phyloP scores from a whole-genome alignment of 2,113 vertebrate species.

The Oxyura jamaicensis region DNA sequence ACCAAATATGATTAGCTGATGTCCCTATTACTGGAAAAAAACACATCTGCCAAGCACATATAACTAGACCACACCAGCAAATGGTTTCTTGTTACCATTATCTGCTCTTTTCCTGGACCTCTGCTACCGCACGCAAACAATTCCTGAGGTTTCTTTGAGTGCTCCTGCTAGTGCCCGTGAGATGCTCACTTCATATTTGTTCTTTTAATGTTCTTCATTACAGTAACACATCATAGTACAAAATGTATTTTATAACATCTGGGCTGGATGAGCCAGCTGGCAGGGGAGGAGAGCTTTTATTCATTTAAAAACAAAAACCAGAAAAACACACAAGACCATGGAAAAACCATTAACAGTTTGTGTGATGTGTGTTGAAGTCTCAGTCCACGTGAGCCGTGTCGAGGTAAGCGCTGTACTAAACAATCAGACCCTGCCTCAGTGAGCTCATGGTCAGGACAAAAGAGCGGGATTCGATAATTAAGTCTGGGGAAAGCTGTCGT shows the following conservation, averaged over 20 bases:
- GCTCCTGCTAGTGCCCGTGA: background rate
- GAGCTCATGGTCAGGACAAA: background rate
- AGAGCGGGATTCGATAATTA: background rate
- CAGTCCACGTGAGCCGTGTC: fast-evolving
- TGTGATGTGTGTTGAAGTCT: background rate
- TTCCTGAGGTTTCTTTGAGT: background rate
- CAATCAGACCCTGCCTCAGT: background rate
- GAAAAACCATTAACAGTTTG: background rate
- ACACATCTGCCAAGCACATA: background rate
- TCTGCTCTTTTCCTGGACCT: background rate
- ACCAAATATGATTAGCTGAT: background rate
- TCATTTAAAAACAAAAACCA: background rate
- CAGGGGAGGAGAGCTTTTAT: background rate
- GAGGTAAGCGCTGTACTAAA: background rate
- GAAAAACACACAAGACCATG: background rate
- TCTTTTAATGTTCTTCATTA: background rate
- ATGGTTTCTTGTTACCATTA: background rate
- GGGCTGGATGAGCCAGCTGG: background rate
- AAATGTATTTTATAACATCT: background rate
- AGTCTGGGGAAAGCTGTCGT: background rate
- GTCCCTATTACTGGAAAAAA: background rate
- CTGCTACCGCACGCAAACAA: background rate
- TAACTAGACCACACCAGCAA: background rate
- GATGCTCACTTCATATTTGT: background rate
- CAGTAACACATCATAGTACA: background rate